phyloP scores from a whole-genome alignment of 2,888 invertebrate species.

The Eupithecia inturbata region DNA sequence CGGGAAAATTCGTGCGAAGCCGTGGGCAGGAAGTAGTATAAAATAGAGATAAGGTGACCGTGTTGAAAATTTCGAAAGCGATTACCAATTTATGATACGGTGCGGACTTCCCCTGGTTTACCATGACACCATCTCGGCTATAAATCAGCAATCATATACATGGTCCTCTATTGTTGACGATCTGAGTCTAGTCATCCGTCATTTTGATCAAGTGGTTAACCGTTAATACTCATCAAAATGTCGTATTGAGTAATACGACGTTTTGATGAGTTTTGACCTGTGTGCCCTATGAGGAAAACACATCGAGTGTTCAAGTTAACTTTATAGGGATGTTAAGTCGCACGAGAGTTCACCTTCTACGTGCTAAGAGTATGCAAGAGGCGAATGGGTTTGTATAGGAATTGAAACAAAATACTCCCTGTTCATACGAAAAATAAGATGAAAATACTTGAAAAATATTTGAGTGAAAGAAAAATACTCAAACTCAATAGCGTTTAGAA shows the following conservation, averaged over 20 bases:
- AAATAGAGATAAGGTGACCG: neutral
- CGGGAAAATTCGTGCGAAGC: neutral
- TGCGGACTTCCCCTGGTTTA: neutral
- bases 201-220: slow-evolving; percentile 6
- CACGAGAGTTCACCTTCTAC: neutral
- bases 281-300: neutral
- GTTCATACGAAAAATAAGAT: neutral
- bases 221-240: neutral
- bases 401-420: neutral
- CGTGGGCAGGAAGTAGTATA: neutral
- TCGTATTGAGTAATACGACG: no score
- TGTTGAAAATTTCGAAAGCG: neutral
- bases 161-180: slow-evolving; percentile 3
- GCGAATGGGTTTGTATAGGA: neutral
- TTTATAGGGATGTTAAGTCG: no score
- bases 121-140: slow-evolving; percentile 1
- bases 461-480: no score
- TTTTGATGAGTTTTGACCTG: no score
- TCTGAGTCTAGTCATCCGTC: slow-evolving; percentile 8
- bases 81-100: neutral
- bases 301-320: neutral
- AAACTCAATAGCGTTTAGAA: no score
- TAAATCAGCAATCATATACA: slow-evolving; percentile 4
- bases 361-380: neutral
- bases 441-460: no score